Percentiles rank a stretch among this genome's conserved stretches.
Conservation (phyloP, 2,797 vertebrate genomes). For the Myiotriccus ornatus region DNA sequence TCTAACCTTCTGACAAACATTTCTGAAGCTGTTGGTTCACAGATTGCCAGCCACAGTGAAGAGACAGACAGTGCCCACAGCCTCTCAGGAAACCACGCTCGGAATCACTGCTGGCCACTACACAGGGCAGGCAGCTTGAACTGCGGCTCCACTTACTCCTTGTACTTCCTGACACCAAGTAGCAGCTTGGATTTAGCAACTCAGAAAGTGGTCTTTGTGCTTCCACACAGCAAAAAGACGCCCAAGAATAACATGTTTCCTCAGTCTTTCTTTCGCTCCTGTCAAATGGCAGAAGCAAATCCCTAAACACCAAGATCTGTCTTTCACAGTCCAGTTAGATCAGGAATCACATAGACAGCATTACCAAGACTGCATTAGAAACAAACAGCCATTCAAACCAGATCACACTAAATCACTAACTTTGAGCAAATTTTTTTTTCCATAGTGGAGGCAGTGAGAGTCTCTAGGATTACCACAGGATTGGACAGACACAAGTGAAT, state of each 20-base stretch:
- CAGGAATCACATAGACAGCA: neutral
- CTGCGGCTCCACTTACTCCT: neutral
- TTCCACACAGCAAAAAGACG: neutral
- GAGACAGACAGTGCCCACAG: neutral
- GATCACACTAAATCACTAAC: neutral
- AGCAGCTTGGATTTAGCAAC: neutral
- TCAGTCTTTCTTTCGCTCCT: neutral
- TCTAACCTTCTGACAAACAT: neutral
- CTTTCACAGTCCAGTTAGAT: neutral
- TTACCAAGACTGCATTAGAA: neutral
- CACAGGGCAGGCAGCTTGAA: neutral
- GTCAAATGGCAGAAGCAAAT: neutral
- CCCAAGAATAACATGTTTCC: neutral
- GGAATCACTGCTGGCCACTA: neutral
- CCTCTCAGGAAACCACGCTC: neutral
- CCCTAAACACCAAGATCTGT: neutral
- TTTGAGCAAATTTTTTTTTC: neutral
- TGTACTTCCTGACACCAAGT: neutral
- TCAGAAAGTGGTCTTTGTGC: neutral
- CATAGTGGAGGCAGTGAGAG: too few relatives aligned
- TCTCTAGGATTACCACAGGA: neutral
- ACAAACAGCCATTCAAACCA: neutral
- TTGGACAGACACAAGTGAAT: neutral
- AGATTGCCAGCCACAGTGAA: neutral
- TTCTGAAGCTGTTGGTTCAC: neutral